Base-by-base conservation (phyloP, 2,888 invertebrate genomes). In the Aporophyla lueneburgensis region DNA sequence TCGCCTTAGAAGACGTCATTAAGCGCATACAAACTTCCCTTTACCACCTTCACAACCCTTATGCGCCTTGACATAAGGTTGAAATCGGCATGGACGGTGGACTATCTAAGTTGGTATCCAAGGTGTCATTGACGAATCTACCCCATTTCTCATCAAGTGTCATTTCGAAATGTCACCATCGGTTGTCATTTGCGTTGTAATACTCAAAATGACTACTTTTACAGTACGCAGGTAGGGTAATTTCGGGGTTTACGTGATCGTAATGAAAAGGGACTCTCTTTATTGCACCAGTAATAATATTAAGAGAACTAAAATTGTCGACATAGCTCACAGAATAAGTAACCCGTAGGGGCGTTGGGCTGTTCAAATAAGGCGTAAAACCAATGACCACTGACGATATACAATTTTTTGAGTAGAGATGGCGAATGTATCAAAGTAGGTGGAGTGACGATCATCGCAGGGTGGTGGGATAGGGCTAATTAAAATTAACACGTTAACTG, bases 81-180 rank as follows among this genome's bases (percentile, higher is more conserved):
- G 40, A 80, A 21, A 61, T 81, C 78, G 5, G 33, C 16, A 3
- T 80, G 69, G 4, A 10, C 7, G 3, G 5, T 27, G 10, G 9
- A 9, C 2, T 33, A 21, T 2, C 2, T 71, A 76, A 63, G 1
- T 76, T 75, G 56, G 70, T 54, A 16, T 1, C 2, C 10, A 49
- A 70, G 66, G 67, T 88, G 93, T 92, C 93, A 92, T 92, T 93
- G 93, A 93, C 84, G 89, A 87, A 93, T 93, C 83, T 88, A 80
- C 74, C 82, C 79, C 91, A 91, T 93, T 92, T 91, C 88, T 93
- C 91, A 92, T 89, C 81, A 88, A 89, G 89, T 79, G 86, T 86
- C 86, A 88, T 91, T 92, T 90, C 85, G 86, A 88, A 91, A 91
- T 78, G 74, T 76, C 72, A 80, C 69, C 81, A 85, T 80, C 58